Percentiles rank a stretch among this genome's conserved stretches.
Conservation (phyloP, 2,888 invertebrate species). For the Podotricha telesiphe region DNA sequence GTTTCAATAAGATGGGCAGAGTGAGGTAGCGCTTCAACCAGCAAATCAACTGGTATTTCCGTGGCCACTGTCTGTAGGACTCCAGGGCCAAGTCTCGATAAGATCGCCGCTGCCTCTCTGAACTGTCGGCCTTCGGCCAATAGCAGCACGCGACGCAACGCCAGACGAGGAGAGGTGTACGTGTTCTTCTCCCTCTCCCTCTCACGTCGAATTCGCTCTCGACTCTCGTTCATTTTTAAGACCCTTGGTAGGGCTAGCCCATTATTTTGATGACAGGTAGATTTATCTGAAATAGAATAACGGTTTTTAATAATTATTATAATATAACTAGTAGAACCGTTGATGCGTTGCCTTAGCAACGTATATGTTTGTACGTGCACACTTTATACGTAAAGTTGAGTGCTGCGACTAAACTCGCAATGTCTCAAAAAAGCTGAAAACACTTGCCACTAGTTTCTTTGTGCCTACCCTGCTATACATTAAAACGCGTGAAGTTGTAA, state of each 20-base stretch:
- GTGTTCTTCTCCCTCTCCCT: conserved; percentile 84
- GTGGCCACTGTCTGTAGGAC: conserved; percentile 90
- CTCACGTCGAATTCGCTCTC: conserved; percentile 88
- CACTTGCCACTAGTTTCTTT: too few species aligned
- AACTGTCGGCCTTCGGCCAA: conserved; percentile 94
- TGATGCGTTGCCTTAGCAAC: too few species aligned
- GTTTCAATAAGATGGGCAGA: conserved; percentile 94
- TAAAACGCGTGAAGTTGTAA: too few species aligned
- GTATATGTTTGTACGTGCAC: too few species aligned
- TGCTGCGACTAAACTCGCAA: too few species aligned
- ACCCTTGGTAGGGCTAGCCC: conserved; percentile 63
- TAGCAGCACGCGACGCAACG: conserved; percentile 88
- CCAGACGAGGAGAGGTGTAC: conserved; percentile 87
- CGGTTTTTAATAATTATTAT: background rate
- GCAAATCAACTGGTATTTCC: conserved; percentile 92
- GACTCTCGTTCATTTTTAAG: conserved; percentile 86
- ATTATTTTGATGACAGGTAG: conserved; percentile 50
- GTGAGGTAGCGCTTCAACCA: conserved; percentile 95
- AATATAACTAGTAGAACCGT: too few species aligned
- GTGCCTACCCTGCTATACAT: too few species aligned
- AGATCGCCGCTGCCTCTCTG: conserved; percentile 93
- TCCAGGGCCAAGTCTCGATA: conserved; percentile 90
- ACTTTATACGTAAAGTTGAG: too few species aligned
- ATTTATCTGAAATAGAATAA: conserved; percentile 30
- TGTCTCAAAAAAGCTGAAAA: too few species aligned